Percentiles rank a stretch among this genome's conserved stretches.
phyloP scores from a whole-genome alignment of 2,888 invertebrate genomes.

The Marasmarcha lunaedactyla region DNA sequence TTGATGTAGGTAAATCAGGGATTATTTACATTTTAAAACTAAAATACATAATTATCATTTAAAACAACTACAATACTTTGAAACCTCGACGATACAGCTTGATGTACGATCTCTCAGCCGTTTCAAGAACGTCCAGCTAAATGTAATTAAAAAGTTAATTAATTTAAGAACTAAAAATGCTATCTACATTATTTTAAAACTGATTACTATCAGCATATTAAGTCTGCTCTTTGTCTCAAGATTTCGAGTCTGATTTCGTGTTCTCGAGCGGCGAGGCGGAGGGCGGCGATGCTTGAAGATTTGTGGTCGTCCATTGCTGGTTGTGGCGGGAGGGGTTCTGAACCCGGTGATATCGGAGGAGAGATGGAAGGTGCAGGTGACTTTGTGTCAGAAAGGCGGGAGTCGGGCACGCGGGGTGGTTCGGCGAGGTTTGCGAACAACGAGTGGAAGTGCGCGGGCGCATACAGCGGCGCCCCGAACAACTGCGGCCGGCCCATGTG shows the following conservation, averaged over 20 bases:
- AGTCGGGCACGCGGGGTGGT: slow-evolving; percentile 22
- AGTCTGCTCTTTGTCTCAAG: slow-evolving; percentile 76
- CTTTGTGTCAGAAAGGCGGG: slow-evolving; percentile 32
- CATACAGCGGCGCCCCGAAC: slow-evolving; percentile 56
- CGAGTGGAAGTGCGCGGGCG: slow-evolving; percentile 73
- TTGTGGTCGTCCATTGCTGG: slow-evolving; percentile 76
- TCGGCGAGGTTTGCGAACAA: slow-evolving; percentile 82
- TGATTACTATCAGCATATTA: slow-evolving; percentile 40
- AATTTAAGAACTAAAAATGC: slow-evolving; percentile 5
- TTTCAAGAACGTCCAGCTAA: not conserved
- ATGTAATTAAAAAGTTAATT: slow-evolving; percentile 1
- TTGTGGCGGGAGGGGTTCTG: slow-evolving; percentile 56
- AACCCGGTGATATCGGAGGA: slow-evolving; percentile 65
- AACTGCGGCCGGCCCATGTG: slow-evolving; percentile 45
- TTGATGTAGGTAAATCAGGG: not conserved
- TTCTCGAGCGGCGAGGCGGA: slow-evolving; percentile 88
- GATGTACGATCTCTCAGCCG: slow-evolving; percentile 2
- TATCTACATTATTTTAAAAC: slow-evolving; percentile 4
- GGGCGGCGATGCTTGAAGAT: slow-evolving; percentile 87
- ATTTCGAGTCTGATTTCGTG: slow-evolving; percentile 88
- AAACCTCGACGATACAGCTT: not conserved
- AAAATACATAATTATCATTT: not conserved
- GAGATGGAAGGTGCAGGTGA: slow-evolving; percentile 58
- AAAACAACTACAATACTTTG: not conserved
- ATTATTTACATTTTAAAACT: slow-evolving; percentile 1